Percentiles rank a stretch among this genome's conserved stretches.
These are phyloP conservation scores for Drosophila fulvimacula DNA, from an alignment of 2,888 invertebrate genomes.

Conservation along the genomic window DNA sequence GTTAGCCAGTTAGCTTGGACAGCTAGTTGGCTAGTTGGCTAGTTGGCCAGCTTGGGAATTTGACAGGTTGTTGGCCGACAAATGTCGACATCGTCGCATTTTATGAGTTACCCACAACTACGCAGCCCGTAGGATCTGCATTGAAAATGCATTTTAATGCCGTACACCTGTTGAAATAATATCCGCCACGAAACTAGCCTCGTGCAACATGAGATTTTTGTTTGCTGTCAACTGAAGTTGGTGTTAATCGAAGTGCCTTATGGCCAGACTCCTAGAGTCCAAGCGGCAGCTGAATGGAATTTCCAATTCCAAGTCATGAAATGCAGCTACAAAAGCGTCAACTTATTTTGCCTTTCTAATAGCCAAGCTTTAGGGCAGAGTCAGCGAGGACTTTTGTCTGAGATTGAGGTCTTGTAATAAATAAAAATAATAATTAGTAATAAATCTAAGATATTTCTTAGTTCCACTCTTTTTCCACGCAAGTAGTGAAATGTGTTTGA, in stretches of 20 bases:
- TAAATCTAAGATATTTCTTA: no score
- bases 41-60: slow-evolving; percentile 44
- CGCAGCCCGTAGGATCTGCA: slow-evolving; percentile 30
- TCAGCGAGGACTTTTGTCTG: background rate
- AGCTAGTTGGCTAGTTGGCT: no score
- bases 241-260: background rate
- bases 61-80: slow-evolving; percentile 57
- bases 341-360: background rate
- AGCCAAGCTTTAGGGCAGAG: background rate
- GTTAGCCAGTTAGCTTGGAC: slow-evolving; percentile 11
- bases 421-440: no score
- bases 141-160: slow-evolving; percentile 6
- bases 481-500: background rate
- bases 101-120: slow-evolving; percentile 19
- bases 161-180: slow-evolving; percentile 12
- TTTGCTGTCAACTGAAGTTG: background rate
- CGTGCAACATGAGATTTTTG: background rate
- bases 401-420: background rate
- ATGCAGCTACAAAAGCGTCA: background rate
- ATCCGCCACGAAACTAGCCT: slow-evolving; percentile 5
- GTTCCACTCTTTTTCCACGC: no score
- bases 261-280: background rate
- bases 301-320: background rate
- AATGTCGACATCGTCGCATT: slow-evolving; percentile 43
- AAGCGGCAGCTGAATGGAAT: background rate